These are phyloP conservation scores for Channa argus DNA, from an alignment of 2,113 vertebrate genomes.

Conservation along the genomic window DNA sequence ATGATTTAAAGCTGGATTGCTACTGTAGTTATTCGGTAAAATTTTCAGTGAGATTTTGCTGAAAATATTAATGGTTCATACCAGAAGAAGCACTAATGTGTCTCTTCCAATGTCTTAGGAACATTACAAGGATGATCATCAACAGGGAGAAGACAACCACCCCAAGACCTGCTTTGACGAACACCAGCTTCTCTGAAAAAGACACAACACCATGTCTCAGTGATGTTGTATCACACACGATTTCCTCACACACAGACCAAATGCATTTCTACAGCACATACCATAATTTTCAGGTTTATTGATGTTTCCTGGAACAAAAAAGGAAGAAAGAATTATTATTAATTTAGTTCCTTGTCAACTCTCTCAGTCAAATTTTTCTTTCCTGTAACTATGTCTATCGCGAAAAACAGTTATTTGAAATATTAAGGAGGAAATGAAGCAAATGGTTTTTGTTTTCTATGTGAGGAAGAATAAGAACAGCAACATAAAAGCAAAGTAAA, in stretches of 20 bases:
- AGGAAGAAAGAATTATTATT: not conserved
- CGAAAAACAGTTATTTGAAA: conserved; percentile 20
- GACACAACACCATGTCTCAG: not conserved
- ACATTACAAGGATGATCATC: conserved; percentile 24
- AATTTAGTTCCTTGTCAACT: not conserved
- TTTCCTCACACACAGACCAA: not conserved
- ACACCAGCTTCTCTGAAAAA: conserved; percentile 55
- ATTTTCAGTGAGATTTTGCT: not conserved
- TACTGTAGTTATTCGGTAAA: too few species aligned
- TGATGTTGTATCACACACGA: not conserved
- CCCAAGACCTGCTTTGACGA: conserved; percentile 40
- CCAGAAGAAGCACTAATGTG: conserved; percentile 10
- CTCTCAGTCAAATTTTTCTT: not conserved
- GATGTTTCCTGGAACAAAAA: not conserved
- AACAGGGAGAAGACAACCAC: conserved; percentile 32
- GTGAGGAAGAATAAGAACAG: not conserved
- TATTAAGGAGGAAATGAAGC: not conserved
- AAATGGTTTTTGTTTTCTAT: not conserved
- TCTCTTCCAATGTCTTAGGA: conserved; percentile 52
- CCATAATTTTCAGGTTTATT: too few species aligned
- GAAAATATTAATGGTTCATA: conserved; percentile 29
- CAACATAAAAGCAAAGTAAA: not conserved
- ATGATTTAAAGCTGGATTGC: too few species aligned
- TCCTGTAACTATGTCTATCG: not conserved
- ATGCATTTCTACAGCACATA: too few species aligned